Evolutionary conservation across 2,113 vertebrate species (phyloP), one percentile per base, ranked within the genome.

Genomic region (Polyodon spathula): DNA sequence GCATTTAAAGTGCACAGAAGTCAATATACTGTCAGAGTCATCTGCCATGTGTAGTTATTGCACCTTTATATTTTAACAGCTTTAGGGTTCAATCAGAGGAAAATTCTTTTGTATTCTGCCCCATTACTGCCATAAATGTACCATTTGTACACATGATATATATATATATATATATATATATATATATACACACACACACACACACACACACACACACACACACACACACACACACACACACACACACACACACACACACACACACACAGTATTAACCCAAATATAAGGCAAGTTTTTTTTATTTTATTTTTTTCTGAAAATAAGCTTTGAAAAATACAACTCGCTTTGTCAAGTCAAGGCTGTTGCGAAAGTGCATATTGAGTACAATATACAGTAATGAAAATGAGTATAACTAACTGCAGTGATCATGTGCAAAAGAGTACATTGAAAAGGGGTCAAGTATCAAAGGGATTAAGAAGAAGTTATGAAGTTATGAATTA

Each of bases 221-320:
- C 58, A 40, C 43, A 63, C 54, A 57, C 42, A 64, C 17, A 14
- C 58, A 56, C 52, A 51, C 57, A 41, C 4, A 12, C 40, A 46
- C 40, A 16, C 37, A 57, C 37, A n/a, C 60, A 10, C 14, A 56
- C 59, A 66, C 56, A 60, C 67, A 70, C 70, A 69, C n/a, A 38
- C 37, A 15, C 51, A 7, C 62, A 73, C 72, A 70, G 39, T 62
- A 73, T 76, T 75, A n/a, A n/a, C n/a, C n/a, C n/a, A n/a, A n/a
- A n/a, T n/a, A n/a, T n/a, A n/a, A n/a, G n/a, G n/a, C n/a, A 79
- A 82, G 79, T 76, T 82, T 85, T n/a, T 42, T 43, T 27, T 41
- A 14, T 15, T 27, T 9, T 10, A 17, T 3, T n/a, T n/a, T n/a
- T n/a, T n/a, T n/a, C n/a, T n/a, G n/a, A n/a, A n/a, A n/a, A n/a